Evolutionary conservation across 2,797 vertebrate species (phyloP), one percentile per base, ranked within the genome.

Genomic region (Lacerta viridis): DNA sequence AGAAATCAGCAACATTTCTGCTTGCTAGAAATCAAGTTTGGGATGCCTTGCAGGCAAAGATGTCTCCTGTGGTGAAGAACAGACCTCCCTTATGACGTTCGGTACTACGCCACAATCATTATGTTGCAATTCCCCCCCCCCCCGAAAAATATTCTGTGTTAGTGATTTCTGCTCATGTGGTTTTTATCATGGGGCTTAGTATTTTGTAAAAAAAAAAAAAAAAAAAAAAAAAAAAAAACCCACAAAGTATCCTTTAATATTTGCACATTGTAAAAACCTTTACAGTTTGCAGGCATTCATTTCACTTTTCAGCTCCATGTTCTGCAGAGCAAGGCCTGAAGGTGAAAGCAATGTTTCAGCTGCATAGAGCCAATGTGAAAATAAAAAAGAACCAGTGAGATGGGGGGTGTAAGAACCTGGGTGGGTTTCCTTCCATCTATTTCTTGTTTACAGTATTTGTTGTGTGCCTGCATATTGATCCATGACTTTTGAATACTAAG

Each of bases 1-100:
- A 81, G 39, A 80, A 29, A 76, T 36, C 29, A 69, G 50, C 36
- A 25, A 87, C 43, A 41, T 88, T 81, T 88, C 43, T 36, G 11
- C 27, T 89, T 89, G 9, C 41, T 83, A 69, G 27, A 68, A 77
- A 59, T 84, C 20, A 55, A 84, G 27, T 43, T 69, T 69, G 29
- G 55, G 39, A 82, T 59, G 50, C 39, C 50, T 74, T 71, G 7
- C 23, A 82, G 68, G 25, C 71, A 85, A 61, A 85, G 29, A 46
- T 23, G 8, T 69, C 43, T 86, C 74, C 66, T 41, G n/a, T 15
- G 36, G n/a, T 64, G 18, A 71, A 41, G 55, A 39, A 36, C 41
- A 81, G n/a, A 55, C 29, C 25, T 77, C 33, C 43, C 17, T 83
- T 64, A 55, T 80, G 64, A 72, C 64, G 50, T 66, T 13, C 8